Evolutionary conservation across 35 echinoderm and acorn worm species (phyloP).

Genomic region (Strongylocentrotus purpuratus): DNA sequence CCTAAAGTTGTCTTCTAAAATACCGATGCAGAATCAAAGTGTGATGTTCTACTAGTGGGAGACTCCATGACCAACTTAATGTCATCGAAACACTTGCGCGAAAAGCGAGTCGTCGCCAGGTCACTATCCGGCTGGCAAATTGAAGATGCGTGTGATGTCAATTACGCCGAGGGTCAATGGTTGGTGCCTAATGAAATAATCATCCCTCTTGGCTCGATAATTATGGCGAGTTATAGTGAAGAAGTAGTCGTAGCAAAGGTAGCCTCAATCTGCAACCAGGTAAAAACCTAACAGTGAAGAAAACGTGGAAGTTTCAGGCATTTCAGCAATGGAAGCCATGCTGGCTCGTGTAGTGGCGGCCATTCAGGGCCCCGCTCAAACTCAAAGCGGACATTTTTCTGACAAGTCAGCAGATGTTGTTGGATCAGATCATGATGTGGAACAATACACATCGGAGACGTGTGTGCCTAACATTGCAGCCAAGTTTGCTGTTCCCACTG

Average conservation of each 20-base stretch:
- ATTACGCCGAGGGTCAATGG: neutral
- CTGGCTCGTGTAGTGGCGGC: too few species aligned
- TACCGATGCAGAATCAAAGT: neutral
- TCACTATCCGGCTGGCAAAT: neutral
- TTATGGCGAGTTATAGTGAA: neutral
- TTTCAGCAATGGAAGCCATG: too few species aligned
- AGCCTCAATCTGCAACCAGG: neutral
- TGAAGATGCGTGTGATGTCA: neutral
- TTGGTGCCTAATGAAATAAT: neutral
- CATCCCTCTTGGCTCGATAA: neutral
- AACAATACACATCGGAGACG: too few species aligned
- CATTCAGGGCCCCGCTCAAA: too few species aligned
- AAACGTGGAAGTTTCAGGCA: too few species aligned
- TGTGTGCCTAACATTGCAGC: too few species aligned
- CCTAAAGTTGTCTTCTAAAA: too few species aligned
- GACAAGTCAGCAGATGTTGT: too few species aligned
- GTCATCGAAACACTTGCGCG: neutral
- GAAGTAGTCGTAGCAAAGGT: neutral
- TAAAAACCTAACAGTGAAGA: too few species aligned
- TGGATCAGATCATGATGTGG: too few species aligned
- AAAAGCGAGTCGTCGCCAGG: neutral
- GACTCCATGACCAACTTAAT: constrained; percentile 1
- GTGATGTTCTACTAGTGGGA: neutral
- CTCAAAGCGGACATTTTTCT: too few species aligned
- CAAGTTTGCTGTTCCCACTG: too few species aligned